Evolutionary conservation across 1,140 invertebrate genomes (phyloP).

Genomic region (Caenorhabditis brenneri): DNA sequence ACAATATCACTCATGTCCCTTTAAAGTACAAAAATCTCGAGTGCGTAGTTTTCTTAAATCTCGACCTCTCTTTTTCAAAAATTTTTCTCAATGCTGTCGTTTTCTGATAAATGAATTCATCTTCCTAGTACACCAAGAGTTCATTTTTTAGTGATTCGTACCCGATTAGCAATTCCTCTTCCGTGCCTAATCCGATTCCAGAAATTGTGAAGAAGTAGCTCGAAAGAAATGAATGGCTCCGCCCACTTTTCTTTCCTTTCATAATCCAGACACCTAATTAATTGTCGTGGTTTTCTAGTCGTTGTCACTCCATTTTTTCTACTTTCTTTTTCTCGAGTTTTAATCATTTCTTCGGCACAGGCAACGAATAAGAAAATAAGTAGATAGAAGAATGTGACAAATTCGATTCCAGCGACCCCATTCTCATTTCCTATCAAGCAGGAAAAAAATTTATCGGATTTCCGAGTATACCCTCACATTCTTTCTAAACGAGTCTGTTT

Average conservation of each 20-base stretch:
- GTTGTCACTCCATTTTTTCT: not conserved
- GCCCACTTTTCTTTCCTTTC: not conserved
- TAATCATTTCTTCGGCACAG: too few relatives aligned
- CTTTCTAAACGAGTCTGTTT: not conserved
- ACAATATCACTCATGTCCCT: not conserved
- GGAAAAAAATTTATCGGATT: conserved; percentile 5
- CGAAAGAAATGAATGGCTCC: not conserved
- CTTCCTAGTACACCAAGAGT: not conserved
- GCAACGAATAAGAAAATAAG: not conserved
- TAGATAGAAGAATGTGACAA: not conserved
- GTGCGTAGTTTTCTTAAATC: too few relatives aligned
- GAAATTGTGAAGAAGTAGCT: not conserved
- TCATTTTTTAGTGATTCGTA: not conserved
- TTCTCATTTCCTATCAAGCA: not conserved
- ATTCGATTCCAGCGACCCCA: not conserved
- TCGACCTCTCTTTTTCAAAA: too few relatives aligned
- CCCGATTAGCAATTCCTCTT: not conserved
- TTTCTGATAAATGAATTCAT: not conserved
- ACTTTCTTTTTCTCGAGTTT: too few relatives aligned
- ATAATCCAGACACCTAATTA: not conserved
- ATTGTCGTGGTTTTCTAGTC: not conserved
- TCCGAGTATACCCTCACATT: not conserved
- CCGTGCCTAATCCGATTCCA: not conserved
- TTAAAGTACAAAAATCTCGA: not conserved
- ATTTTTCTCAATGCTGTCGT: too few relatives aligned